Percentiles rank a stretch among this genome's conserved stretches.
These are phyloP conservation scores for Leptodactylus fuscus DNA, from an alignment of 2,113 vertebrate genomes.

Conservation along the genomic window DNA sequence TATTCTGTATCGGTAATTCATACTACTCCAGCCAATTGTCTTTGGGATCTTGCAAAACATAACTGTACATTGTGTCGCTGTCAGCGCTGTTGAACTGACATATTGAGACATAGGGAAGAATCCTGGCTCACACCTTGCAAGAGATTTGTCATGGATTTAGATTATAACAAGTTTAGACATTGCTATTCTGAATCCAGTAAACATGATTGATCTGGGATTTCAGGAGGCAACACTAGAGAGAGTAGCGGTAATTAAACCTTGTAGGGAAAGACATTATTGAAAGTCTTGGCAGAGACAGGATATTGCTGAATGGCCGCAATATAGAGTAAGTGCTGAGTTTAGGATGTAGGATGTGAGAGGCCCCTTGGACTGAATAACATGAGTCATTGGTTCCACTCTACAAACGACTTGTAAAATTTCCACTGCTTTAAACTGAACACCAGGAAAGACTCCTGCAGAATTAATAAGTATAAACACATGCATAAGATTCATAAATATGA, in stretches of 20 bases:
- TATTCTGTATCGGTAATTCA: too few relatives aligned
- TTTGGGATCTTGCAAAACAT: not conserved
- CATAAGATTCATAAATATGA: not conserved
- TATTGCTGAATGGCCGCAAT: constrained; percentile 17
- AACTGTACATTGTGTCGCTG: not conserved
- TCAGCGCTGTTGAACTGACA: not conserved
- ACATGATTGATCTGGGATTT: constrained; percentile 52
- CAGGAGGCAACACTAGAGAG: constrained; percentile 22
- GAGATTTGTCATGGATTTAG: constrained; percentile 22
- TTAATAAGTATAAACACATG: not conserved
- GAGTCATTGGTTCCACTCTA: constrained; percentile 8
- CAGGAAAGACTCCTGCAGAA: not conserved
- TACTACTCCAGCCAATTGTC: too few relatives aligned
- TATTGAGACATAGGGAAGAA: not conserved
- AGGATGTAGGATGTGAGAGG: constrained; percentile 13
- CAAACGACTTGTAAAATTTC: not conserved
- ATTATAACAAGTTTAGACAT: constrained; percentile 1
- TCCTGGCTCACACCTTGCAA: not conserved
- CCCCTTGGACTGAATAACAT: not conserved
- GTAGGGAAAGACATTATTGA: constrained; percentile 45
- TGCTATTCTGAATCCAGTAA: constrained; percentile 43
- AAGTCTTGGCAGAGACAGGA: constrained; percentile 33
- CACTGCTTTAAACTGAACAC: not conserved
- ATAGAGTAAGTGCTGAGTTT: constrained; percentile 23
- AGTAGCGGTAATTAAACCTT: constrained; percentile 46